Base-by-base conservation (phyloP, 2,888 invertebrate genomes). In the Ichneumoninae sp. region DNA sequence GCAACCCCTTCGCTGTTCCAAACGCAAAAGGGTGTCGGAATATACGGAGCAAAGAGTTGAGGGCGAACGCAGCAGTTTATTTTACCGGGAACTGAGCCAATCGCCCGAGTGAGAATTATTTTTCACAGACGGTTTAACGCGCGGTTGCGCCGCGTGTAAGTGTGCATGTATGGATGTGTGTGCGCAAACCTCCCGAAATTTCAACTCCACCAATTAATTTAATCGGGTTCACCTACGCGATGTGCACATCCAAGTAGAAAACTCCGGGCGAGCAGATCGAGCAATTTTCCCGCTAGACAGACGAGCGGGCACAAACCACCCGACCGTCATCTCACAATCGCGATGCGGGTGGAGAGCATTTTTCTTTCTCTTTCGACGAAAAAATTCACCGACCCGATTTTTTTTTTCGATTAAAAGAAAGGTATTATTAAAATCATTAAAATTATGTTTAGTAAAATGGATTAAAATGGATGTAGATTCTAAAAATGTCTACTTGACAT, bases 91-190 rank as follows among this genome's bases (percentile, higher is more conserved):
- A 68, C 68, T 47, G 44, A 69, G 66, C 69, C 77, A 77, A 77
- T 77, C 68, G 77, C 10, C 57, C 54, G 77, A 69, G 68, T 19
- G 44, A 57, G 68, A 68, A 77, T 77, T 77, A 77, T 77, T 68
- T 68, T 60, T 77, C 60, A 68, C 77, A 26, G 77, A 77, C 77
- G 77, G 57, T 77, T 77, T 30, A 68, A 77, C 77, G 26, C 36
- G 52, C 50, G 40, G 30, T 44, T 30, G 40, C 13, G 0, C 30
- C 30, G 22, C 13, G 1, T 60, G 13, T 30, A 10, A 40, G 52
- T 52, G 52, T n/a, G 40, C 40, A 10, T 10, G 8, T 30, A 33
- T 33, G 26, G 7, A 33, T 10, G 44, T 50, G 77, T 30, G 19
- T 57, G 16, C 44, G 57, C 44, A 69, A 47, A 2, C 4, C 10